Conservation (phyloP, 1,140 invertebrate species). For the Gryllus bimaculatus region DNA sequence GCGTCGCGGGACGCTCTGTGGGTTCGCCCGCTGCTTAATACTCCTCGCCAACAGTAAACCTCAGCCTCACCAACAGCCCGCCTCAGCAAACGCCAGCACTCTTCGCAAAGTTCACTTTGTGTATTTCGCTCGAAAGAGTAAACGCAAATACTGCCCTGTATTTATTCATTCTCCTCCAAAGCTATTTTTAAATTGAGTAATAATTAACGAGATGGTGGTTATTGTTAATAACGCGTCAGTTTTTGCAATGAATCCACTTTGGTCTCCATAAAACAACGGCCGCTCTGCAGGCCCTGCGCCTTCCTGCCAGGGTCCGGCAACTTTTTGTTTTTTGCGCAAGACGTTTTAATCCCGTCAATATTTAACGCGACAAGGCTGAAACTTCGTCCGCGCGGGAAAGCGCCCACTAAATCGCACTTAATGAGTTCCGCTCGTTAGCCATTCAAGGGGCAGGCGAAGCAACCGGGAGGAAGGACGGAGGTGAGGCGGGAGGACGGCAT, state of each 20-base stretch:
- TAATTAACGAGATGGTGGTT: neutral
- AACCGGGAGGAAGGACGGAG: neutral
- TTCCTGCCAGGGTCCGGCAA: neutral
- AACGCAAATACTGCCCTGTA: neutral
- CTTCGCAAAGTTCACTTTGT: neutral
- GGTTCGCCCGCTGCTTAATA: neutral
- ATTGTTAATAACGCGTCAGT: neutral
- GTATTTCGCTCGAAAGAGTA: neutral
- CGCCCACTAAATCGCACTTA: neutral
- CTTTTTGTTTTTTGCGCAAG: neutral
- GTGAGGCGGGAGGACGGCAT: neutral
- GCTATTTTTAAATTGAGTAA: neutral
- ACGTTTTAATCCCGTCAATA: conserved; percentile 1
- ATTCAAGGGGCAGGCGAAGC: neutral
- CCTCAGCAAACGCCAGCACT: neutral
- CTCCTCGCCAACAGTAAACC: too few species aligned
- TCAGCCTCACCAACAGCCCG: too few species aligned
- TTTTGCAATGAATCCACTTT: neutral
- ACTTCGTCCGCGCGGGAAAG: neutral
- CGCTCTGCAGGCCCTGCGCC: too few species aligned
- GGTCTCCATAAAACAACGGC: neutral
- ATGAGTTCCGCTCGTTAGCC: neutral
- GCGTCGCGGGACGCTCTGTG: too few species aligned
- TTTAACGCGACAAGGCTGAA: neutral
- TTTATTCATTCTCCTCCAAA: neutral